phyloP scores from a whole-genome alignment of 2,113 vertebrate species.

The Corythoichthys intestinalis region DNA sequence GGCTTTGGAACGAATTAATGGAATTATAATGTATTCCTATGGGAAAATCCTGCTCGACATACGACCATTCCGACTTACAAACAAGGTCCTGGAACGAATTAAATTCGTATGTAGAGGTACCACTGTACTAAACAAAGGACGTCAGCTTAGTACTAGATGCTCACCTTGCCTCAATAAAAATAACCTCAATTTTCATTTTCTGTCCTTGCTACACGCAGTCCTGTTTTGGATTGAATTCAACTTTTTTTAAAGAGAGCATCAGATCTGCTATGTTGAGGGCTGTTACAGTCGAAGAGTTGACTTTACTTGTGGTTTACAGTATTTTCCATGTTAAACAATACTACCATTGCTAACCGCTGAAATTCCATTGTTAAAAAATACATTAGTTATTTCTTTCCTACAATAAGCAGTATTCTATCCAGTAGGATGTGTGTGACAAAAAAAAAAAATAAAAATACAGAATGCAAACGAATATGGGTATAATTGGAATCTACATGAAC shows the following conservation, averaged over 20 bases:
- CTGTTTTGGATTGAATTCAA: slow-evolving; percentile 36
- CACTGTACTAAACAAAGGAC: slow-evolving; percentile 52
- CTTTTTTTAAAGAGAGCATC: slow-evolving; percentile 5
- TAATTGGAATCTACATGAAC: too few species aligned
- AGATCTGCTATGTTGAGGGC: slow-evolving; percentile 17
- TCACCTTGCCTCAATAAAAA: slow-evolving; percentile 49
- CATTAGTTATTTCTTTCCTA: not conserved
- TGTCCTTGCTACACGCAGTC: slow-evolving; percentile 28
- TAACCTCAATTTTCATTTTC: slow-evolving; percentile 22
- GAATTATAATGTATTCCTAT: too few species aligned
- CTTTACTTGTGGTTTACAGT: slow-evolving; percentile 17
- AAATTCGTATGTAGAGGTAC: too few species aligned
- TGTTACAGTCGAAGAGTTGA: slow-evolving; percentile 16
- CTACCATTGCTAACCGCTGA: slow-evolving; percentile 61
- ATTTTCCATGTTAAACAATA: slow-evolving; percentile 64
- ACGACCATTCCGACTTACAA: too few species aligned
- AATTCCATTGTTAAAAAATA: slow-evolving; percentile 17
- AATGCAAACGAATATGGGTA: too few species aligned
- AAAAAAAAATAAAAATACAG: too few species aligned
- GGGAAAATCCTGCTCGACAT: too few species aligned
- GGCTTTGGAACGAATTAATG: too few species aligned
- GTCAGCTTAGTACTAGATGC: slow-evolving; percentile 60
- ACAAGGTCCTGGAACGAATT: too few species aligned
- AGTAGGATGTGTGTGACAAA: not conserved
- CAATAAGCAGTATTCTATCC: not conserved